Base-by-base conservation (phyloP, 2,888 invertebrate species). In the Pelosia muscerda region DNA sequence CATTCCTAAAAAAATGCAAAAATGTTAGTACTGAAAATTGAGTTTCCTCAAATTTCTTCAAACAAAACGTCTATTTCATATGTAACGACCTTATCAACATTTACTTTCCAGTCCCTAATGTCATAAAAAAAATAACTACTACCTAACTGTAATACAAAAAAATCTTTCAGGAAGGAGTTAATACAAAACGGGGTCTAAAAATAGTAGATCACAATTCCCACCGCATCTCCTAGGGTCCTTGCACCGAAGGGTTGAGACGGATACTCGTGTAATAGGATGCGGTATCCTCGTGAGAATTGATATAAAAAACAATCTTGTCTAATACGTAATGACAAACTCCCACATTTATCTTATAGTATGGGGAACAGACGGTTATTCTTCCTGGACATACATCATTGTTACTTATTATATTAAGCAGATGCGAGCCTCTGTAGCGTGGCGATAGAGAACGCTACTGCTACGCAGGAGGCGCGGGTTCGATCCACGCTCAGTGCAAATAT, bases 251-350 rank as follows among this genome's bases (percentile, higher is more conserved):
- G 71, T 63, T 25, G 65, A 11, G 64, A 74, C 68, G 80, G 81
- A 81, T 75, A 71, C 67, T 64, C 23, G 23, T 69, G 75, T 70
- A 77, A 79, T 63, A 56, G 69, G 75, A 81, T 54, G 67, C 73
- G 65, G 56, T 34, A 80, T 77, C 77, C 69, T 77, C 77, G 79
- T 80, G 79, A 77, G 79, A 80, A 77, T 59, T 66, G 15, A 49
- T 55, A 75, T 72, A 81, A 77, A 66, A 66, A 66, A 61, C 13
- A 1, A 34, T 42, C 55, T 22, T 25, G 31, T 34, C 49, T 57
- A 58, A 34, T 59, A 19, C 38, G 15, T 34, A 34, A n/a, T 49
- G 26, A 61, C 23, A 26, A 49, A 61, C 42, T 57, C 64, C 25
- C 57, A 65, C 65, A 65, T 65, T 53, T 23, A 65, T 65, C 53